Conservation (phyloP, 2,797 vertebrate species). For the Trachurus trachurus region DNA sequence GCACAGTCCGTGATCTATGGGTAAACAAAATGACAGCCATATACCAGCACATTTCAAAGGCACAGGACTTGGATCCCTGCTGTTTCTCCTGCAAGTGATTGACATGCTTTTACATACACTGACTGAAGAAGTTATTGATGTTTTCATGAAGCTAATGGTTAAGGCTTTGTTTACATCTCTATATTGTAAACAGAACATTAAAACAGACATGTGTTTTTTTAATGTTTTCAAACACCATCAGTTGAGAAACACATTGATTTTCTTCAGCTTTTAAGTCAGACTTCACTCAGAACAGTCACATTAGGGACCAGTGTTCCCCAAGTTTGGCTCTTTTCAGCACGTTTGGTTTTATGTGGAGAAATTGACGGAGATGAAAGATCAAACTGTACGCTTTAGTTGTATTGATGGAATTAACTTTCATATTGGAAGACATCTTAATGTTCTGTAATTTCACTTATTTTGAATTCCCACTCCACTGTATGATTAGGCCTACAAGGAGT, state of each 20-base stretch:
- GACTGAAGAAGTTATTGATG: not conserved
- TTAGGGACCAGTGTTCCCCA: not conserved
- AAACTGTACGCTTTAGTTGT: not conserved
- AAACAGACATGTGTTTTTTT: not conserved
- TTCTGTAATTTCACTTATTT: not conserved
- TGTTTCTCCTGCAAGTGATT: conserved; percentile 13
- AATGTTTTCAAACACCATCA: not conserved
- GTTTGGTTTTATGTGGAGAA: not conserved
- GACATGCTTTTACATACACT: not conserved
- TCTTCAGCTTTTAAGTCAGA: not conserved
- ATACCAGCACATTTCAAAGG: conserved; percentile 35
- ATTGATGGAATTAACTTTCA: not conserved
- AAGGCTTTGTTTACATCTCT: not conserved
- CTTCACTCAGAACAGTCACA: not conserved
- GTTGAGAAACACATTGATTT: not conserved
- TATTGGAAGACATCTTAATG: not conserved
- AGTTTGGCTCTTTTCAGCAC: not conserved
- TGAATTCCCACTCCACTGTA: not conserved
- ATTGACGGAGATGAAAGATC: not conserved
- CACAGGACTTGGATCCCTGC: conserved; percentile 4
- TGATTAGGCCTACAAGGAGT: too few species aligned
- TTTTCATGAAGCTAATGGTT: not conserved
- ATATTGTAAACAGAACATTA: not conserved
- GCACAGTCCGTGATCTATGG: conserved; percentile 32
- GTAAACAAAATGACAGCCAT: conserved; percentile 41